phyloP scores from a whole-genome alignment of 2,113 vertebrate species.

The Pseudorhombus dupliciocellatus region DNA sequence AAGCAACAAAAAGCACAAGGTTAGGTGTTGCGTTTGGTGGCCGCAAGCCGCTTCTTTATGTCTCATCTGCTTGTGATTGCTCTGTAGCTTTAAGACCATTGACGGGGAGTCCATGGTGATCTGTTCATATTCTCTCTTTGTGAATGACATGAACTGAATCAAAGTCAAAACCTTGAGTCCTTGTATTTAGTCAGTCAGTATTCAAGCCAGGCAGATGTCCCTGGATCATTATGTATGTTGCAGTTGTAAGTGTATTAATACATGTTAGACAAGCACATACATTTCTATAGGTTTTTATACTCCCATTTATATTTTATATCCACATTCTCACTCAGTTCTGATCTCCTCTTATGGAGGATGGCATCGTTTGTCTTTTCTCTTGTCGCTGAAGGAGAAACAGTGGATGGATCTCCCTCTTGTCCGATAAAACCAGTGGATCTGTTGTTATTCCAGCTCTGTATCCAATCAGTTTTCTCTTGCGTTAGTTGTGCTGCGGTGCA shows the following conservation, averaged over 20 bases:
- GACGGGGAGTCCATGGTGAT: not conserved
- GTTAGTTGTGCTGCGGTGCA: conserved; percentile 24
- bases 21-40: conserved; percentile 1
- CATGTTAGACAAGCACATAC: no score
- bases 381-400: not conserved
- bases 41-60: not conserved
- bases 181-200: no score
- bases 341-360: not conserved
- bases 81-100: conserved; percentile 9
- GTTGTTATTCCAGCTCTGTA: conserved; percentile 37
- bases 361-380: not conserved
- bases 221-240: no score
- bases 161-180: no score
- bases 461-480: conserved; percentile 42
- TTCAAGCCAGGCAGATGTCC: no score
- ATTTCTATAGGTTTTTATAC: not conserved
- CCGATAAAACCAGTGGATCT: conserved; percentile 18
- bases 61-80: conserved; percentile 3
- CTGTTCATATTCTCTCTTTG: no score
- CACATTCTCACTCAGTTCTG: not conserved
- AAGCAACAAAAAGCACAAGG: not conserved
- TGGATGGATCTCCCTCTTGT: conserved; percentile 17
- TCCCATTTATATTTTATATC: not conserved
- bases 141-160: no score
- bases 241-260: no score